A percentile compares a stretch with the other conserved stretches of the same genome.
These are phyloP conservation scores for Brachionus manjavacas DNA, from an alignment of 1,140 invertebrate species.

Conservation along the genomic window DNA sequence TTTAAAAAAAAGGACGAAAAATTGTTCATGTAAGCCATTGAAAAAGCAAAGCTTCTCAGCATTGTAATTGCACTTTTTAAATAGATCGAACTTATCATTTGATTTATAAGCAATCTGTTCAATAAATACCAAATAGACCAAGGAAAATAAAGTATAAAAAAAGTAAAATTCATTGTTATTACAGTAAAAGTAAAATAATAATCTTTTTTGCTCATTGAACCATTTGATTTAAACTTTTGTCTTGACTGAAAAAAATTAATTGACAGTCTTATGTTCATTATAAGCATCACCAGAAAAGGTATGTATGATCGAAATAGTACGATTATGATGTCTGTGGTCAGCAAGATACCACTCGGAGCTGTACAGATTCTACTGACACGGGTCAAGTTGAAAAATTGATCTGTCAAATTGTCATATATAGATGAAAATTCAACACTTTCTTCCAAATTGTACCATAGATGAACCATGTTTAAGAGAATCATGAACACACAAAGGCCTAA, in stretches of 20 bases:
- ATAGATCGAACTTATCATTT: background rate
- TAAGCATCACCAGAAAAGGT: background rate
- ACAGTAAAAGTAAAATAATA: conserved; percentile 16
- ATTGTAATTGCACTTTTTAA: background rate
- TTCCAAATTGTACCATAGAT: background rate
- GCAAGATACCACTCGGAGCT: background rate
- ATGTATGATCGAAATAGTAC: background rate
- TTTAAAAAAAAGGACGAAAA: background rate
- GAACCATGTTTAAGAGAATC: background rate
- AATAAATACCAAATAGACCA: conserved; percentile 22
- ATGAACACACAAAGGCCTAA: background rate
- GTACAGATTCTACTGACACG: background rate
- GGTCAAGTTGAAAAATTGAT: background rate
- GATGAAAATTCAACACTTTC: background rate
- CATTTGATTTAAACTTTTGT: background rate
- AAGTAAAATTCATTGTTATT: conserved; percentile 17
- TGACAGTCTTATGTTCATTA: background rate
- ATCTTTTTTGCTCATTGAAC: background rate
- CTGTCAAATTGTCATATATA: background rate
- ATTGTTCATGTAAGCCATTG: conserved; percentile 29
- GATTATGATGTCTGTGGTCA: background rate
- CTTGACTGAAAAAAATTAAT: conserved; percentile 2
- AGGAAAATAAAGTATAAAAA: conserved; percentile 3
- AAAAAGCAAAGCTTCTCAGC: background rate
- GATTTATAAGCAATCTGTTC: background rate